Base-by-base conservation (phyloP, 1,140 invertebrate species). In the Zaprionus vittiger region DNA sequence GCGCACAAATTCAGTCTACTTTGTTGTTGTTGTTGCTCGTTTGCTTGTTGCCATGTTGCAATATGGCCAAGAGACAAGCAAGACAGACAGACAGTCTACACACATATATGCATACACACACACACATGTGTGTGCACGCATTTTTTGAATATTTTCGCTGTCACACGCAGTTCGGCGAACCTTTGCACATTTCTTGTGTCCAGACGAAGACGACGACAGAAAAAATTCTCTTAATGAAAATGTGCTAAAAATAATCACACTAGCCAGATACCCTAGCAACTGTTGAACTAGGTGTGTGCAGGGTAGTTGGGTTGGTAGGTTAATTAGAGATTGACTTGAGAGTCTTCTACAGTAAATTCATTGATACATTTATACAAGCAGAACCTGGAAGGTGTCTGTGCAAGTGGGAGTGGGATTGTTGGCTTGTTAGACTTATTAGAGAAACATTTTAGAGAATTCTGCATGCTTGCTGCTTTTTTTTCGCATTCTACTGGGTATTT, bases 141-240 rank as follows among this genome's bases (percentile, higher is more conserved):
- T 83, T 83, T 56, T 62, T 68, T 1, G 34, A 61, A 83, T 79
- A 76, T 61, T 63, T 66, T 64, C 44, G 47, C 47, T 79, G 76
- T 67, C 76, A 67, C 41, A 63, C 34, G 22, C 62, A 79, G 77
- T 79, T 79, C 77, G 57, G 38, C 78, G 77, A 79, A 79, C 75
- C 70, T 59, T 44, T 15, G 2, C 22, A 49, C 55, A 65, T 38
- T 64, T 52, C 20, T 20, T 65, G 71, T 71, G 57, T 68, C 65
- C 55, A 59, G 54, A 59, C 47, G 12, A 52, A n/a, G n/a, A 49
- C 15, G 20, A 52, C 54, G 65, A 68, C 28, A n/a, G 12, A 67
- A 67, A 44, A 22, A 57, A 22, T 31, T 55, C 15, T 66, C 11
- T 41, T 66, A 24, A 56, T 24, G 24, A 9, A 22, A 26, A 17